Percentiles rank a stretch among this genome's conserved stretches.
phyloP scores from a whole-genome alignment of 2,113 vertebrate species.

The Sakesphorus luctuosus region DNA sequence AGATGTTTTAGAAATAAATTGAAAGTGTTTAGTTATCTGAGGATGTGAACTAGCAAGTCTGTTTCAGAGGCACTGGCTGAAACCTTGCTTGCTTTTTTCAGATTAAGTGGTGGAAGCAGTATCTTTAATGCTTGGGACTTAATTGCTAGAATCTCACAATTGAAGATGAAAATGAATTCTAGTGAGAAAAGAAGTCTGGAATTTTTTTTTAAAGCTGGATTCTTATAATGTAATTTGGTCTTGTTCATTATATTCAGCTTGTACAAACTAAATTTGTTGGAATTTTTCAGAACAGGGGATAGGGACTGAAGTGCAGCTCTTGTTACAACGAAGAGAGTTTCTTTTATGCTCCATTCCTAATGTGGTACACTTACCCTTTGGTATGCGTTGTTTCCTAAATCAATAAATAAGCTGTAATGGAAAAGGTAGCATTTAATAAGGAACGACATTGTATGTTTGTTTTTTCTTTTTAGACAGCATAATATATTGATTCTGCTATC shows the following conservation, averaged over 20 bases:
- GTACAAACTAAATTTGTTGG: not conserved
- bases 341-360: not conserved
- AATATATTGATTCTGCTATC: slow-evolving; percentile 60
- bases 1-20: not conserved
- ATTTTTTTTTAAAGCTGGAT: not conserved
- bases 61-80: not conserved
- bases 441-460: not conserved
- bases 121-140: not conserved
- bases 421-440: slow-evolving; percentile 59
- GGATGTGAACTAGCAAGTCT: not conserved
- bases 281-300: not conserved
- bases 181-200: not conserved
- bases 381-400: slow-evolving; percentile 14
- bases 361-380: not conserved
- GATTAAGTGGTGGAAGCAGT: not conserved
- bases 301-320: not conserved
- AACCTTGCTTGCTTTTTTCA: not conserved
- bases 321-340: not conserved
- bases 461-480: not conserved
- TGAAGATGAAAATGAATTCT: not conserved
- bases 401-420: slow-evolving; percentile 56
- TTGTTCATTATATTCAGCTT: not conserved
- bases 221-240: not conserved
- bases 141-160: not conserved
- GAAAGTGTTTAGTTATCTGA: not conserved